Conservation (phyloP, 2,113 vertebrate species). For the Pan troglodytes region NHGRI_mPanTro3-v2.1_pri NC_072417.2:35124501-35125000, state of each 20-base stretch:
- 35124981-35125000: too few species aligned
- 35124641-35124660: slow-evolving; percentile 22
- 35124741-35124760: not conserved
- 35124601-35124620: not conserved
- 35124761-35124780: not conserved
- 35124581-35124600: not conserved
- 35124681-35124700: not conserved
- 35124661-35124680: slow-evolving; percentile 21
- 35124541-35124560: not conserved
- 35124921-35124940: too few species aligned
- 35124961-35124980: too few species aligned
- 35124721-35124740: not conserved
- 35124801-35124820: too few species aligned
- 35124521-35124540: not conserved
- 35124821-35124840: too few species aligned
- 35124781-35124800: too few species aligned
- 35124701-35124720: not conserved
- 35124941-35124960: too few species aligned
- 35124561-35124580: not conserved
- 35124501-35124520: not conserved
- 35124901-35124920: too few species aligned
- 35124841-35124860: too few species aligned
- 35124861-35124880: too few species aligned
- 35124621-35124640: not conserved
- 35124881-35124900: too few species aligned